phyloP scores from a whole-genome alignment of 2,888 invertebrate genomes.

The Eristalis arbustorum region DNA sequence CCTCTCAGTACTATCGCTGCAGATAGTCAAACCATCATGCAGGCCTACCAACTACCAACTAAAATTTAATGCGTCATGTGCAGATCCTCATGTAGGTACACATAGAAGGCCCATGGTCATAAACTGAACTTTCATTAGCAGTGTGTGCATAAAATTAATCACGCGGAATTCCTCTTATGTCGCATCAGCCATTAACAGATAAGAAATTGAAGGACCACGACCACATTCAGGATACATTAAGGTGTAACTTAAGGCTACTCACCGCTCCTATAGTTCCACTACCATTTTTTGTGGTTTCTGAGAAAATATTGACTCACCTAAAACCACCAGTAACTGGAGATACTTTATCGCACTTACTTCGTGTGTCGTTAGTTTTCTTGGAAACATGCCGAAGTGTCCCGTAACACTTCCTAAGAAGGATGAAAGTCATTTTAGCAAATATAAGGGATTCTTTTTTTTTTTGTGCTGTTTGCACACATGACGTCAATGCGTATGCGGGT shows the following conservation, averaged over 20 bases:
- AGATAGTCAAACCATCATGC: not conserved
- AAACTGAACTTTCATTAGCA: not conserved
- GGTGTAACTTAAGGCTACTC: not conserved
- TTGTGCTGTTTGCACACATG: not conserved
- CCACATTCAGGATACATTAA: not conserved
- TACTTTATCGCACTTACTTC: not conserved
- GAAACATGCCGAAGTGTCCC: not conserved
- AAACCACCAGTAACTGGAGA: not conserved
- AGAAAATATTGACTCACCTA: not conserved
- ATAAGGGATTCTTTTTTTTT: not conserved
- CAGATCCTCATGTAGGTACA: not conserved
- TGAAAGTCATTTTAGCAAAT: conserved; percentile 28
- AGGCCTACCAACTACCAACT: not conserved
- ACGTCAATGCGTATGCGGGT: not conserved
- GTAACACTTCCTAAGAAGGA: conserved; percentile 28
- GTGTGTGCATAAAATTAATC: not conserved
- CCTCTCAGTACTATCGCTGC: not conserved
- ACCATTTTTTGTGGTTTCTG: not conserved
- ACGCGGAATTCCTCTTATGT: not conserved
- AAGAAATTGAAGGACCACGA: not conserved
- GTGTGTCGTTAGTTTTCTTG: not conserved
- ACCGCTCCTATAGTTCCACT: not conserved
- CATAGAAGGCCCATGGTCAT: not conserved
- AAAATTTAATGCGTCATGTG: not conserved
- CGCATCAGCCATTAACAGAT: not conserved